Base-by-base conservation (phyloP, 2,888 invertebrate genomes). In the Mactromeris polynyma region DNA sequence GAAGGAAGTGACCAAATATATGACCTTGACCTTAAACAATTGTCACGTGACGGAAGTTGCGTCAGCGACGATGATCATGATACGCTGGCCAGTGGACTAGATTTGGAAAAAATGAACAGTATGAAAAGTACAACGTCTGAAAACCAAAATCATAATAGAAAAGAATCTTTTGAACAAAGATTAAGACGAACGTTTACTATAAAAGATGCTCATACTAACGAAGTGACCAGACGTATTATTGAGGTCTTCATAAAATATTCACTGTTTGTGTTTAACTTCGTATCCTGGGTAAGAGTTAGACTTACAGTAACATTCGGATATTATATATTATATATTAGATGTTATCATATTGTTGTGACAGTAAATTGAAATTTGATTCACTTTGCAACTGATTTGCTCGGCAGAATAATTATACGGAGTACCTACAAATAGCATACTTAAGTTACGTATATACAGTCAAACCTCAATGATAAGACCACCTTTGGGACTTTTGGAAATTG, bases 201-300 rank as follows among this genome's bases (percentile, higher is more conserved):
- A 17, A 87, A 86, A 86, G 90, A 92, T 78, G 86, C 83, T 36
- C 89, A 92, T 87, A 89, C 89, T 21, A 90, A 86, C 87, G 91
- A 92, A 81, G 92, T 92, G 6, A 88, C 90, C 11, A 90, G 86
- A 79, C 79, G 92, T 33, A 88, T 89, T 40, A 40, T 92, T 36
- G 90, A 89, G 19, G 82, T 92, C 33, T 51, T 89, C 14, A 87
- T 98, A 82, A 99, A 98, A 97, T 99, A 98, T 97, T 98, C 98
- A 97, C 98, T 99, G 97, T 98, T 98, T 97, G 97, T 98, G 95
- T 97, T 98, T 94, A 98, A 98, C 97, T 98, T 98, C 96, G 97
- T 98, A 94, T 98, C 98, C 97, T 98, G 98, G 98, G 98, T 98
- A 97, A 97, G 98, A 6, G 0, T 36, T 58, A 36, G 9, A 14